Base-by-base conservation (phyloP, 2,113 vertebrate genomes). In the Trematomus loennbergii region DNA sequence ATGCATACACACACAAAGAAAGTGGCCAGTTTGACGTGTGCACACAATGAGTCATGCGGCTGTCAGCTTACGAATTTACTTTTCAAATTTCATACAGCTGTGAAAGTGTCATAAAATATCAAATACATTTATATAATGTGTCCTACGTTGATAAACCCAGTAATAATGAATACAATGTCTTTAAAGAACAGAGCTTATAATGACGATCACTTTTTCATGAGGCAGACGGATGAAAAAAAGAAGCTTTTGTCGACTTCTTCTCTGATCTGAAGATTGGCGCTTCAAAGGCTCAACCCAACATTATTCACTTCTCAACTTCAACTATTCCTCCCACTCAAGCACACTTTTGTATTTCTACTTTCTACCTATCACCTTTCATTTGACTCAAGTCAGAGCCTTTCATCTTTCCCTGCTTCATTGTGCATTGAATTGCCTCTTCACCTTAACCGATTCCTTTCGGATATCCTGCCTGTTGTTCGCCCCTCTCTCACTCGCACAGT, bases 291-390 rank as follows among this genome's bases (percentile, higher is more conserved):
- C 74, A n/a, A 49, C 50, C 6, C 60, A 79, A 53, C 64, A 82
- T 87, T 81, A 93, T 86, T 89, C 88, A 84, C 83, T 89, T 79
- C 59, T 40, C 75, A 75, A 72, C 82, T 81, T 79, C 72, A 87
- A 69, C 71, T 61, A 71, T 83, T 91, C 85, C 78, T 80, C 80
- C 83, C 70, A 85, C 83, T 73, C 52, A 48, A 20, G 66, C 70
- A 59, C 78, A 81, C 83, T 78, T 40, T 79, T 87, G 70, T 83
- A 70, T 88, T 84, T 87, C 85, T 72, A 78, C 79, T 83, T 87
- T 73, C 72, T 20, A 82, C 70, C 82, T 18, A 82, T 89, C 87
- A 75, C 18, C 59, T 85, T 78, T 87, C 63, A 90, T 88, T 92
- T 85, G 20, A 78, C 86, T 89, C 84, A 75, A 89, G 72, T 73